These are phyloP conservation scores for Steatocranus sp. DNA, from an alignment of 2,797 vertebrate species.

Conservation along the genomic window DNA sequence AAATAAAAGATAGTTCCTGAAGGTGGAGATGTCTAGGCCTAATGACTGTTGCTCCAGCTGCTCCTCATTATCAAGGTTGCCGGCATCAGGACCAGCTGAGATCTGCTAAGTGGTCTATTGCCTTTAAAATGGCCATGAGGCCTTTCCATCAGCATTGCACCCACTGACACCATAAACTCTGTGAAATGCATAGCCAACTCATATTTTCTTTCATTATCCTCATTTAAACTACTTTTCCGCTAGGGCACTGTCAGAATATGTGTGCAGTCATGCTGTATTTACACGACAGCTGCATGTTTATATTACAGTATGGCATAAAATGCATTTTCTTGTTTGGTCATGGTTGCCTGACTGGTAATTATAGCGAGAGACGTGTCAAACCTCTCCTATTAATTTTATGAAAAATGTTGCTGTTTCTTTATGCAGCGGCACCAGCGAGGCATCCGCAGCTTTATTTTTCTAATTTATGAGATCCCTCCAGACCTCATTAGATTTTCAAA, in stretches of 20 bases:
- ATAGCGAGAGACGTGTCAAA: constrained; percentile 26
- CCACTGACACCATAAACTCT: constrained; percentile 27
- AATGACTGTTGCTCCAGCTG: constrained; percentile 58
- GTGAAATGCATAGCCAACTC: constrained; percentile 17
- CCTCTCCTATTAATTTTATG: constrained; percentile 18
- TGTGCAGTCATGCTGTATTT: constrained; percentile 7
- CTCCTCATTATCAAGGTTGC: constrained; percentile 65
- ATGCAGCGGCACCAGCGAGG: not conserved
- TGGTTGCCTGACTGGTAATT: constrained; percentile 23
- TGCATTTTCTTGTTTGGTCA: constrained; percentile 11
- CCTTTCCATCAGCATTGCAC: constrained; percentile 31
- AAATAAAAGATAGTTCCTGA: constrained; percentile 57
- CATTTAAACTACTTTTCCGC: constrained; percentile 15
- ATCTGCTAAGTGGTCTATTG: constrained; percentile 46
- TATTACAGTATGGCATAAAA: not conserved
- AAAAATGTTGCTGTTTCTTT: constrained; percentile 9
- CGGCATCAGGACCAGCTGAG: constrained; percentile 52
- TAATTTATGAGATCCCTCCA: constrained; percentile 33
- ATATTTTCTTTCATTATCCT: constrained; percentile 25
- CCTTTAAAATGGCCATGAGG: constrained; percentile 49
- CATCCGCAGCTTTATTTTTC: constrained; percentile 25
- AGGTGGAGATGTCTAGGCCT: constrained; percentile 47
- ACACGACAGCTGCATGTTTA: constrained; percentile 20
- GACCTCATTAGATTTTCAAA: constrained; percentile 47
- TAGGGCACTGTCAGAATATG: not conserved